A percentile compares a stretch with the other conserved stretches of the same genome.
Evolutionary conservation across 1,140 invertebrate species (phyloP).

Genomic region (Diabrotica virgifera): DNA sequence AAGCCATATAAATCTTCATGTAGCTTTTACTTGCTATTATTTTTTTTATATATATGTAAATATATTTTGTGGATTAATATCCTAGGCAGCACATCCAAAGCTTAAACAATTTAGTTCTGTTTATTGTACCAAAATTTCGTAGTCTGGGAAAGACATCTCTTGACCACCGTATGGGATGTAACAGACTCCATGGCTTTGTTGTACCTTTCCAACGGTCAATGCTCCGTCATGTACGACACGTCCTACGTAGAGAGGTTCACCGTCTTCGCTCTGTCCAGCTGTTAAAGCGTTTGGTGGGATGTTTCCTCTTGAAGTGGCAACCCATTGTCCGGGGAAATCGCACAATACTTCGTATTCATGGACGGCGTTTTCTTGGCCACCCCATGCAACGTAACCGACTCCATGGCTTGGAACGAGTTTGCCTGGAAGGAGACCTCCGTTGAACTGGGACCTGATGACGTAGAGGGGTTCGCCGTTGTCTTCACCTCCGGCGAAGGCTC

Average conservation of each 20-base stretch:
- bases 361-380: constrained; percentile 72
- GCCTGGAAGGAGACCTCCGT: constrained; percentile 75
- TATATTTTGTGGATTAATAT: constrained; percentile 16
- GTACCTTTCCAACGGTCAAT: constrained; percentile 70
- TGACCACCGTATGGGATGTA: constrained; percentile 72
- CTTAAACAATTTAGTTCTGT: constrained; percentile 11
- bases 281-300: constrained; percentile 70
- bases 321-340: constrained; percentile 44
- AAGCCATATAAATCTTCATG: constrained; percentile 9
- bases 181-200: constrained; percentile 65
- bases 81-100: constrained; percentile 27
- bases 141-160: constrained; percentile 70
- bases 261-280: constrained; percentile 69
- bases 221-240: constrained; percentile 65
- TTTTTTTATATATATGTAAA: neutral
- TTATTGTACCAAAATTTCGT: constrained; percentile 64
- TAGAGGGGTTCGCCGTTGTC: constrained; percentile 70
- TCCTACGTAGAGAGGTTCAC: constrained; percentile 70
- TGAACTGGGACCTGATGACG: constrained; percentile 58
- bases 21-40: neutral
- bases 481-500: constrained; percentile 69
- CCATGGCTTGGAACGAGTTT: constrained; percentile 71
- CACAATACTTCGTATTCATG: constrained; percentile 67
- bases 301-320: constrained; percentile 53
- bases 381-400: constrained; percentile 74